Base-by-base conservation (phyloP, 2,113 vertebrate genomes). In the Elephantulus edwardii region DNA sequence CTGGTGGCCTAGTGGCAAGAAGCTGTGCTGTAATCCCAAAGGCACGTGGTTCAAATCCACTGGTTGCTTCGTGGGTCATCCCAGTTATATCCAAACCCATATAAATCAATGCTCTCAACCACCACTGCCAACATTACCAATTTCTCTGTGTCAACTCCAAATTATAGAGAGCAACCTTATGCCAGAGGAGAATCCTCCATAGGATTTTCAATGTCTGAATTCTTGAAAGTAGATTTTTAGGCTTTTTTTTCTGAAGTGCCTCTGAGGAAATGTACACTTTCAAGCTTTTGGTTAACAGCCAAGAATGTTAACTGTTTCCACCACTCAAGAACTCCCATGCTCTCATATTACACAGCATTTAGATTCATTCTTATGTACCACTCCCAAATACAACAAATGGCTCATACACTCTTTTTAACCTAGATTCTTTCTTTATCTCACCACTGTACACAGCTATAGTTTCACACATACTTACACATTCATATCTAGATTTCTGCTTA, bases 401-500 rank as follows among this genome's bases (percentile, higher is more conserved):
- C 52, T 86, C 82, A 81, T 16, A 50, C 44, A 75, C 40, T 70
- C 5, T 44, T 56, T 56, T 1, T 8, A 83, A 70, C 20, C 30
- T 46, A 91, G 46, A 94, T 44, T 33, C 46, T 46, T 74, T 44
- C 42, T 83, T 54, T 77, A 28, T 90, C 28, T 81, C 16, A 7
- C 42, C 42, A 56, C 54, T 89, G 6, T 60, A n/a, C 44, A 35
- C 62, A 82, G 38, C 71, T 77, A 77, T 35, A 83, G 35, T 24
- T 83, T 92, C 17, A 86, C 62, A 80, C 88, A 81, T 22, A 70
- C 33, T 70, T 90, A 60, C 10, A 76, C 35, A 71, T 54, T 86
- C 10, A 76, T 52, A 89, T 86, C 66, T 91, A 89, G n/a, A 84
- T 87, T 93, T 96, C 77, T 92, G 33, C 33, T 54, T 89, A 42